These are phyloP conservation scores for Hypotaenidia okinawae DNA, from an alignment of 2,797 vertebrate genomes.

Conservation along the genomic window DNA sequence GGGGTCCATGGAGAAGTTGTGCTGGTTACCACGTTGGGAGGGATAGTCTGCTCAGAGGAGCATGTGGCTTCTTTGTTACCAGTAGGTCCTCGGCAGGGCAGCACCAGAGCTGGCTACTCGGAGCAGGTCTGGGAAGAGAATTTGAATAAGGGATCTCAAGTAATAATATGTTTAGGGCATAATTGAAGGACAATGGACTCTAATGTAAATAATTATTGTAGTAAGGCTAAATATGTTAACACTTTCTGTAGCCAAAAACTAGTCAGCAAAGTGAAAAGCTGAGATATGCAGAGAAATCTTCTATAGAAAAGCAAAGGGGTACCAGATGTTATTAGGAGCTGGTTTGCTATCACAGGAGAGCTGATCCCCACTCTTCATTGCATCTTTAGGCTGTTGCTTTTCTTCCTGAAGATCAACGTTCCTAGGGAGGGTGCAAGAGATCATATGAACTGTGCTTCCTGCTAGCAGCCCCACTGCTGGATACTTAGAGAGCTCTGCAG, in stretches of 20 bases:
- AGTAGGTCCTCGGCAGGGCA: background rate
- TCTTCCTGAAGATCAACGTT: background rate
- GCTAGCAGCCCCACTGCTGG: background rate
- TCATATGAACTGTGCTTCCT: background rate
- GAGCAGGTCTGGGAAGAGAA: background rate
- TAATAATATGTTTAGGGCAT: background rate
- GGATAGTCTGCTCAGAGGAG: background rate
- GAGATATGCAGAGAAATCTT: background rate
- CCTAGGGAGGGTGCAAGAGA: background rate
- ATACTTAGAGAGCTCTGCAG: slow-evolving; percentile 44
- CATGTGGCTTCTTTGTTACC: fast-evolving
- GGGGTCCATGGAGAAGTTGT: background rate
- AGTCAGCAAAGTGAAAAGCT: background rate
- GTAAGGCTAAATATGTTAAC: background rate
- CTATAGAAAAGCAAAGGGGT: background rate
- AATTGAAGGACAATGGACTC: background rate
- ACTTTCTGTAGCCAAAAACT: background rate
- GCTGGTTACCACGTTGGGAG: background rate
- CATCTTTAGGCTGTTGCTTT: background rate
- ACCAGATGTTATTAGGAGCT: background rate
- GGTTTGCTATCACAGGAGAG: background rate
- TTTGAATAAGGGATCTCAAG: background rate
- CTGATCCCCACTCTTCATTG: background rate
- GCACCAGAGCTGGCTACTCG: fast-evolving
- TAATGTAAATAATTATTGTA: background rate